Evolutionary conservation across 1,140 invertebrate species (phyloP).

Genomic region (Brachionus asplanchnoidis): DNA sequence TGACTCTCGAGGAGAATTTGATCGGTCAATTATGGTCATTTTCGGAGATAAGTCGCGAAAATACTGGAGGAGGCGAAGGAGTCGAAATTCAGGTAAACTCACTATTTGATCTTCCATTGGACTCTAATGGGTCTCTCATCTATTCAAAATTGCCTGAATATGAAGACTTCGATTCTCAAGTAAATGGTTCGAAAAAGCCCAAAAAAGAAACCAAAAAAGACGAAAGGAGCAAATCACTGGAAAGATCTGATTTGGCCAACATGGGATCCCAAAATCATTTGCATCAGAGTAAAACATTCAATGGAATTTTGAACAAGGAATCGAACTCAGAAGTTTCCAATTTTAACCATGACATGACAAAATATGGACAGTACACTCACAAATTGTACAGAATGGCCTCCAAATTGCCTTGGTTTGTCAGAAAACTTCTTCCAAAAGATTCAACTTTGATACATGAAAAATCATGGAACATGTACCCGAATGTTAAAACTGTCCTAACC

Average conservation of each 20-base stretch:
- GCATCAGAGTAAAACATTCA: conserved; percentile 30
- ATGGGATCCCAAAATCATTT: neutral
- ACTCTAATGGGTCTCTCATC: conserved; percentile 53
- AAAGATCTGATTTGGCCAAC: neutral
- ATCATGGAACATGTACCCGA: conserved; percentile 40
- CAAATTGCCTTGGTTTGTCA: conserved; percentile 29
- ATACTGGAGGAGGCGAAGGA: conserved; percentile 98
- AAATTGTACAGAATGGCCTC: conserved; percentile 93
- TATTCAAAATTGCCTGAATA: conserved; percentile 19
- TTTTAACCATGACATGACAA: conserved; percentile 30
- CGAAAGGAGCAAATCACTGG: conserved; percentile 21
- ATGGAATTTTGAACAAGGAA: conserved; percentile 54
- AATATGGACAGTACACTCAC: conserved; percentile 92
- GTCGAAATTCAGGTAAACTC: conserved; percentile 75
- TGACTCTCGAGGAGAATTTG: conserved; percentile 71
- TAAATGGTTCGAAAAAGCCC: neutral
- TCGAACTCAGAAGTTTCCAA: conserved; percentile 72
- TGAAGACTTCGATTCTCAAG: neutral
- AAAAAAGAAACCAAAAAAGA: conserved; percentile 14
- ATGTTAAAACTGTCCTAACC: conserved; percentile 23
- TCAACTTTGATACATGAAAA: conserved; percentile 38
- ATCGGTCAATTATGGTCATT: conserved; percentile 95
- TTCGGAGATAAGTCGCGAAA: conserved; percentile 96
- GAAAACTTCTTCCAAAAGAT: conserved; percentile 21
- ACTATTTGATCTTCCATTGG: conserved; percentile 71